Conservation (phyloP, 2,888 invertebrate species). For the Galerucella calmariensis region DNA sequence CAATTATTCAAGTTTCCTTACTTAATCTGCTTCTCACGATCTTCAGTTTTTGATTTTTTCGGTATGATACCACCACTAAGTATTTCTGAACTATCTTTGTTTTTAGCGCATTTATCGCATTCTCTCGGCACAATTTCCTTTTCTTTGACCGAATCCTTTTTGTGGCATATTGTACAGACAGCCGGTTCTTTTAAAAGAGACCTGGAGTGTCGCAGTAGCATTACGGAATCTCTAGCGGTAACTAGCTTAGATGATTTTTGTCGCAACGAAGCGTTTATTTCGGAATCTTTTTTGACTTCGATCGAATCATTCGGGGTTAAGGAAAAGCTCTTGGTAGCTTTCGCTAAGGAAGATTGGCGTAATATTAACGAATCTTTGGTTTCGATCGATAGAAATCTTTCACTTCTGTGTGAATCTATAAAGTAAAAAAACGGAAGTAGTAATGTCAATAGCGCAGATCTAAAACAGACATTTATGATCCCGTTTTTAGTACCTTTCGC, state of each 20-base stretch:
- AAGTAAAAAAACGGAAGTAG: too few species aligned
- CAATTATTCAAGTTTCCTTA: background rate
- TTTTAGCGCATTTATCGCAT: slow-evolving; percentile 10
- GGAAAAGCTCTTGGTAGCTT: slow-evolving; percentile 32
- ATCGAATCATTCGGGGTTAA: slow-evolving; percentile 44
- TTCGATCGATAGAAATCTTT: slow-evolving; percentile 28
- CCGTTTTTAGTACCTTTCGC: background rate
- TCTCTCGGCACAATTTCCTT: background rate
- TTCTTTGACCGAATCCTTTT: background rate
- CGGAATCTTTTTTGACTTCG: slow-evolving; percentile 39
- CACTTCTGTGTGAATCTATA: background rate
- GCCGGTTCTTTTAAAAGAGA: slow-evolving; percentile 19
- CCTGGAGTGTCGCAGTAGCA: slow-evolving; percentile 46
- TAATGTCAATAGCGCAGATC: too few species aligned
- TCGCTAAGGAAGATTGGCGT: slow-evolving; percentile 41
- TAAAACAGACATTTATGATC: too few species aligned
- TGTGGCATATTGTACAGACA: slow-evolving; percentile 12
- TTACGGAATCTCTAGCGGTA: slow-evolving; percentile 47
- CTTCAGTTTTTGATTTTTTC: slow-evolving; percentile 3
- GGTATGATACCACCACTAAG: slow-evolving; percentile 1
- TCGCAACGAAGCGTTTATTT: slow-evolving; percentile 24
- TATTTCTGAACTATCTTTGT: slow-evolving; percentile 7
- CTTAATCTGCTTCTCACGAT: slow-evolving; percentile 2
- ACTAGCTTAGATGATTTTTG: slow-evolving; percentile 45
- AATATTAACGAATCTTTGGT: slow-evolving; percentile 50